Evolutionary conservation across 2,113 vertebrate species (phyloP).

Genomic region (Rousettus leschenaultii): DNA sequence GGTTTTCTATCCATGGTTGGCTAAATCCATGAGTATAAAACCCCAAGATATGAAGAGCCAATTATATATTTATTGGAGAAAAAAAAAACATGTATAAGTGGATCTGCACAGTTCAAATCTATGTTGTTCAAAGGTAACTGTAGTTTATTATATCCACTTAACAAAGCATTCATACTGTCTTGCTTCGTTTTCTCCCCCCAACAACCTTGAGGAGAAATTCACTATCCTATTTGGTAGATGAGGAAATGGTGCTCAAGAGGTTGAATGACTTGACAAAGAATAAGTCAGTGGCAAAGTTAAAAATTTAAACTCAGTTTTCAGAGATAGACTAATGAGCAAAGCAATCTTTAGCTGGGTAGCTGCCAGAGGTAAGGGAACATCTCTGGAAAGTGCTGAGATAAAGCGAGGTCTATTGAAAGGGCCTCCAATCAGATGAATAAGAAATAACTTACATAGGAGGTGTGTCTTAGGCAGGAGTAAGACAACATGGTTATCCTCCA

Average conservation of each 20-base stretch:
- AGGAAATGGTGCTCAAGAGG: constrained; percentile 20
- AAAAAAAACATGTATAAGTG: neutral
- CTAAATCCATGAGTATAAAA: neutral
- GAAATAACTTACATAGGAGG: neutral
- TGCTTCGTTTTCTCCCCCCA: constrained; percentile 17
- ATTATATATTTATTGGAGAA: neutral
- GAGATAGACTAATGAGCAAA: neutral
- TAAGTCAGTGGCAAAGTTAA: constrained; percentile 25
- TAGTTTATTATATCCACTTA: neutral
- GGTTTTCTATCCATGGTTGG: neutral
- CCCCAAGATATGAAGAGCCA: neutral
- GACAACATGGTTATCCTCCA: neutral
- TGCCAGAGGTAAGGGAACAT: neutral
- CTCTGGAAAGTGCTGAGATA: neutral
- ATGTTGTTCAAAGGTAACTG: neutral
- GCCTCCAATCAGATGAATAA: neutral
- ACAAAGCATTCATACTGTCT: neutral
- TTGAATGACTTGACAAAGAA: constrained; percentile 31
- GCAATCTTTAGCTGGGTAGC: neutral
- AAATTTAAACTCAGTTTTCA: constrained; percentile 43
- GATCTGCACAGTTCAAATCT: neutral
- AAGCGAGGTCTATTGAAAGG: neutral
- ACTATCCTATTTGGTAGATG: neutral
- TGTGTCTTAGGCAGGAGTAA: neutral
- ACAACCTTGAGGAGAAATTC: neutral